Evolutionary conservation across 2,797 vertebrate species (phyloP).

Genomic region (Diglossa cyanea): DNA sequence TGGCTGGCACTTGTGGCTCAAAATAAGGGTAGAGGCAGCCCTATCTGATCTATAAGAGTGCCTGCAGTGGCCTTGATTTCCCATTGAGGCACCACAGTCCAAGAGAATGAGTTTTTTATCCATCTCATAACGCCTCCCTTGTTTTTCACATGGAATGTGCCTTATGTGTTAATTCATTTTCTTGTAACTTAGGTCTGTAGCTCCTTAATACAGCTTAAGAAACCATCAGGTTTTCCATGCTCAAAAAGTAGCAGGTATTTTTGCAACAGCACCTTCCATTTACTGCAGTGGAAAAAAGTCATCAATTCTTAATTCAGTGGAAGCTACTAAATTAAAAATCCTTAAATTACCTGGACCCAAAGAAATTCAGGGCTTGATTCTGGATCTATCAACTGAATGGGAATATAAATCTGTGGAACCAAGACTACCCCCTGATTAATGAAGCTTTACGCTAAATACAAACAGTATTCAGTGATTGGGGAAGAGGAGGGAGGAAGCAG

Average conservation of each 20-base stretch:
- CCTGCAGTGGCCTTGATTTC: neutral
- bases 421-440: neutral
- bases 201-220: neutral
- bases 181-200: neutral
- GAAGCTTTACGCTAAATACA: neutral
- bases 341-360: neutral
- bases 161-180: neutral
- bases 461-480: neutral
- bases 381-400: neutral
- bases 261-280: neutral
- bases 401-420: neutral
- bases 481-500: accelerated
- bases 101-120: neutral
- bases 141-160: neutral
- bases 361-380: neutral
- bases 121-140: neutral
- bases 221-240: neutral
- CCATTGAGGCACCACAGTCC: neutral
- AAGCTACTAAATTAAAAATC: neutral
- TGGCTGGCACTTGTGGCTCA: neutral
- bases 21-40: neutral
- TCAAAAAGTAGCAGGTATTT: neutral
- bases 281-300: neutral
- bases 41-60: neutral
- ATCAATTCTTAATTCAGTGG: neutral